Evolutionary conservation across 2,888 invertebrate species (phyloP), one percentile per base, ranked within the genome.

Genomic region (Zaprionus bogoriensis): DNA sequence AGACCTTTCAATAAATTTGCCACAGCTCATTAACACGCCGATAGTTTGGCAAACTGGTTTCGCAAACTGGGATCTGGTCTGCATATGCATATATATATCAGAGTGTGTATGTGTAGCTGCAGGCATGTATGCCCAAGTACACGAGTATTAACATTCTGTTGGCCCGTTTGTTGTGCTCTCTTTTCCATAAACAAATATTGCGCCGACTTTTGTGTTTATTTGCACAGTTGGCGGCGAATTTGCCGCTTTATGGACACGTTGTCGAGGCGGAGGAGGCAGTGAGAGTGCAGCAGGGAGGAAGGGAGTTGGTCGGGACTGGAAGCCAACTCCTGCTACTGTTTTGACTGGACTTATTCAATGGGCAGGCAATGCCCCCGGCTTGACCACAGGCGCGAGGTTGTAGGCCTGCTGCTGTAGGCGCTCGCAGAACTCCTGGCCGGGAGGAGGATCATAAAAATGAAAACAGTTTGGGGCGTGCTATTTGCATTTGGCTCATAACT

Each of bases 401-500:
- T 28, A 23, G 47, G 14, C 19, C 27, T 23, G 25, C n/a, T 5
- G 20, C 41, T 19, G 14, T 36, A 42, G 20, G 5, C 27, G n/a
- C n/a, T n/a, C n/a, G n/a, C n/a, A n/a, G n/a, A n/a, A n/a, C 51
- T 53, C 27, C 54, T 36, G 36, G 14, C 25, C 9, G 25, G 39
- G 48, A 64, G 78, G 45, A 64, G 78, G 50, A 73, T 69, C 73
- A 66, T 81, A 79, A 81, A 77, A 78, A 52, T 65, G 50, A 48
- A 66, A 68, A 64, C 68, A 59, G 62, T 82, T 61, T 46, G 61
- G 55, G 76, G 64, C 32, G 38, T 42, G 61, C 61, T 73, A 84
- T 82, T 82, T 87, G 79, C 87, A 82, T 82, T 87, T 84, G 82
- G 71, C 85, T 85, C 78, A 85, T 82, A 87, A 87, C 87, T 87